Evolutionary conservation across 1,140 invertebrate genomes (phyloP), one percentile per base, ranked within the genome.

Genomic region (Danaus melanippus): DNA sequence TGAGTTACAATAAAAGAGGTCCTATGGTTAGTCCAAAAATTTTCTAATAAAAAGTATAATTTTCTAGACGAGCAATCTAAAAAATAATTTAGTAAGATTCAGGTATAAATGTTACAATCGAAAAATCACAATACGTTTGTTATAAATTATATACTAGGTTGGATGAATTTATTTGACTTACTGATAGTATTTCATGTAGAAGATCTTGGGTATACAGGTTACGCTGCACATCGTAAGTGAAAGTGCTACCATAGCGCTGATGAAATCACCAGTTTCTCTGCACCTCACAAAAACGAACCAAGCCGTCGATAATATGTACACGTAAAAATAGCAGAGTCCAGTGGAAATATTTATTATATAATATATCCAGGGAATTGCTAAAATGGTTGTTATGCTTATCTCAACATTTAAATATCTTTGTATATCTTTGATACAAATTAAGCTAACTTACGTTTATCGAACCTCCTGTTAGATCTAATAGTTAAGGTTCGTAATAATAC

Each of bases 181-280:
- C 76, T 57, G 62, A 46, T 71, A 53, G 10, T 69, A 17, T 0
- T 62, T 65, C 60, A 76, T 68, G 51, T 61, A 74, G 44, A 69
- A 5, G 10, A 74, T 53, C 17, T 76, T 76, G 0, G 66, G 58
- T 7, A 62, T 58, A 0, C 64, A 67, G 1, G 74, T 68, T 21
- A 66, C 56, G 11, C 67, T 76, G 51, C 61, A 68, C 3, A 70
- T 46, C 7, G 60, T 62, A 6, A 77, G 52, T 0, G 74, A 74
- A 9, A 72, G 52, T 1, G 69, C 50, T 1, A 77, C 58, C 8
- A 68, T 56, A 12, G 64, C 66, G 2, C 60, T 54, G 2, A 69
- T 41, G 44, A 67, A n/a, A 45, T 69, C 64, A 0, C 58, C 58
- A 9, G 61, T 65, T 41, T 63, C 50, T 10, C 39, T 41, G 42